phyloP scores from a whole-genome alignment of 2,888 invertebrate genomes.

The Limulus polyphemus region DNA sequence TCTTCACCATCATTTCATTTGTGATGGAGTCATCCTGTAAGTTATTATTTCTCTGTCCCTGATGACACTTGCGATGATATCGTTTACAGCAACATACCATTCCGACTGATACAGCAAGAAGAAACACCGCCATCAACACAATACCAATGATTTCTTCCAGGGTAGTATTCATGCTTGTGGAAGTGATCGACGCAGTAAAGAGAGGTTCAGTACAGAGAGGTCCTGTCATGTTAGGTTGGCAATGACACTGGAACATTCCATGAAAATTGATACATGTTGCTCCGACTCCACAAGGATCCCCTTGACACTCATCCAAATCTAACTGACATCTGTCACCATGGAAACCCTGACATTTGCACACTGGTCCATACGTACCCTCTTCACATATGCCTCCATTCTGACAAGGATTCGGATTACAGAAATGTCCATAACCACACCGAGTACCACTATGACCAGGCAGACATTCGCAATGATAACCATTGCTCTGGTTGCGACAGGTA shows the following conservation, averaged over 20 bases:
- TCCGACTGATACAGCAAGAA: conserved; percentile 44
- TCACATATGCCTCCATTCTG: conserved; percentile 78
- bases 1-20: conserved; percentile 32
- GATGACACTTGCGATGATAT: conserved; percentile 39
- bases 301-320: conserved; percentile 71
- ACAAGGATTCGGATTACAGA: conserved; percentile 64
- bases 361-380: conserved; percentile 65
- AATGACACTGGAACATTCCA: conserved; percentile 41
- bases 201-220: conserved; percentile 30
- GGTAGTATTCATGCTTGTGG: conserved; percentile 48
- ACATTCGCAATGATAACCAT: conserved; percentile 67
- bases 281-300: conserved; percentile 72
- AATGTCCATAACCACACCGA: conserved; percentile 66
- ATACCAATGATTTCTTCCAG: conserved; percentile 46
- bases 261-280: conserved; percentile 65
- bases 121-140: conserved; percentile 42
- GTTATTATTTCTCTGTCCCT: conserved; percentile 40
- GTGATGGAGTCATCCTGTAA: conserved; percentile 37
- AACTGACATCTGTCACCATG: conserved; percentile 65
- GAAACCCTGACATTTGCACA: conserved; percentile 70
- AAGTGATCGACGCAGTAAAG: conserved; percentile 46
- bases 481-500: conserved; percentile 43
- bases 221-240: conserved; percentile 36
- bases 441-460: conserved; percentile 49
- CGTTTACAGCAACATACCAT: conserved; percentile 37